Base-by-base conservation (phyloP, 2,888 invertebrate genomes). In the Dryococelus australis region DNA sequence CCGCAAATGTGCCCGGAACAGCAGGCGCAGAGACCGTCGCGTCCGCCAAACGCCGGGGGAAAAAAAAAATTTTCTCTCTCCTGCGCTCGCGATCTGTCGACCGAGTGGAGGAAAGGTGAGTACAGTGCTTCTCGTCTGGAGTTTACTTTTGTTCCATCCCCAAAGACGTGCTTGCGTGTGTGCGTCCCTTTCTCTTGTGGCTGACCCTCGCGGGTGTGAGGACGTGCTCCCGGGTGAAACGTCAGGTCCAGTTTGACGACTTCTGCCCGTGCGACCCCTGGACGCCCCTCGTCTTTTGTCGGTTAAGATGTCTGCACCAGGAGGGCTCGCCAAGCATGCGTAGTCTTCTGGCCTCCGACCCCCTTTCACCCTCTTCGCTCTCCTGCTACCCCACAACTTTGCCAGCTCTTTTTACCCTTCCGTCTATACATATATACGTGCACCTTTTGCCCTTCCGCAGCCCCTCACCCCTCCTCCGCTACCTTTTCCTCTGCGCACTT, bases 241-340 rank as follows among this genome's bases (percentile, higher is more conserved):
- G 65, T 65, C 65, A 65, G 65, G 65, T 65, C 65, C 65, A 65
- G 65, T 65, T 65, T 65, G 65, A 24, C 65, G 65, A 65, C 65
- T 65, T 65, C 65, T 65, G 65, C 10, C 24, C 65, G 65, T 24
- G 65, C 16, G 65, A 65, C 65, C 65, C 65, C 20, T n/a, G 65
- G 65, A 24, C n/a, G 24, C 24, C 65, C 65, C 24, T 65, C 65
- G 65, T 65, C 65, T 65, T 65, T 65, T 65, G 65, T 65, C 65
- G 65, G 20, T 65, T 65, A 65, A 65, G 65, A 65, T 65, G 16
- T 24, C 65, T 65, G 20, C 65, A 47, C 47, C 47, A 65, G 65
- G 65, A 24, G 65, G 20, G 65, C 20, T 13, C 20, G 16, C 65
- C 65, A 65, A 65, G 65, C 65, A 65, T 65, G 65, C 65, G 65